Evolutionary conservation across 2,888 invertebrate species (phyloP), one percentile per base, ranked within the genome.

Genomic region (Drosophila phalerata): DNA sequence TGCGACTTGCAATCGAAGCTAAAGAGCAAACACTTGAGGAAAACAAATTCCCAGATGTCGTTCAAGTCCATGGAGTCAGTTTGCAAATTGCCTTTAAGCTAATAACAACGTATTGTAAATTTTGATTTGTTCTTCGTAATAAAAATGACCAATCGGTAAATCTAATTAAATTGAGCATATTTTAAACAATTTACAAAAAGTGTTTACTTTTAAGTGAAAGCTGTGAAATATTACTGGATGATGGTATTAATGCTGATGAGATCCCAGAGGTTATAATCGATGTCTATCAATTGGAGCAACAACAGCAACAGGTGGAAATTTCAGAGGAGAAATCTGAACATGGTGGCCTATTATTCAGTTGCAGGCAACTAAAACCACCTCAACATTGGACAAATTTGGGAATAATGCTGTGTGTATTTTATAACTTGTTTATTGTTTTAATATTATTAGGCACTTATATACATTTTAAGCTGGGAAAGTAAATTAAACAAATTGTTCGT

Each of bases 391-490:
- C 28, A 0, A 55, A 10, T 11, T 49, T 72, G 10, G 45, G 57
- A 8, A 38, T 82, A 10, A 30, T 55, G 0, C 5, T 85, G 10
- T 83, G 88, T 22, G 9, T 74, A 10, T 2, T 66, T 0, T 79
- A 75, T 9, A 85, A 85, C 38, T 61, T 53, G 5, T 61, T 32
- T 10, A 63, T 83, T 42, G 13, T 83, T 28, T 6, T 69, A 5
- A 8, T 79, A 4, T 22, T 83, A 42, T 0, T 82, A 1, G 5
- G 43, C 0, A 10, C 19, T 8, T 66, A 32, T 13, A 25, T 67
- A 19, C n/a, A 62, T 8, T 61, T n/a, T 8, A 69, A 65, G 25
- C 15, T 60, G 22, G 13, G 6, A 22, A 42, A 73, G 6, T 51
- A 25, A 32, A 13, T 2, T 15, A n/a, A 10, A 9, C 4, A 10